Conservation (phyloP, 2,113 vertebrate genomes). For the Bubo blakistoni region DNA sequence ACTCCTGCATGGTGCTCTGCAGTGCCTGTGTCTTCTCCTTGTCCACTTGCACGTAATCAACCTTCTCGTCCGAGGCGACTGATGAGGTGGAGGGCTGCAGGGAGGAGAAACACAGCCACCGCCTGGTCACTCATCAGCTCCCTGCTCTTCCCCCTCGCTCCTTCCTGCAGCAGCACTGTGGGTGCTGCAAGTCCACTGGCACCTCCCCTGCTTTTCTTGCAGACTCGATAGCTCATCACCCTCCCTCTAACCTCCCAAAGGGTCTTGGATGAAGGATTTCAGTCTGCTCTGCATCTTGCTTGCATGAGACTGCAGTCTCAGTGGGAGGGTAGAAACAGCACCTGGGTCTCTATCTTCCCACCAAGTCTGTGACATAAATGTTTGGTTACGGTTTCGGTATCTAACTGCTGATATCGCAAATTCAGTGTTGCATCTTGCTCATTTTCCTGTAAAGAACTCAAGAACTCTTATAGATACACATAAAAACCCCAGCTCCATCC, state of each 20-base stretch:
- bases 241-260: background rate
- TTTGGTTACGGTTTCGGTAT: background rate
- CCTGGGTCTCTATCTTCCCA: background rate
- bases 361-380: background rate
- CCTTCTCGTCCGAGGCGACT: constrained; percentile 93
- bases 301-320: background rate
- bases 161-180: rapidly evolving
- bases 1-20: constrained; percentile 99
- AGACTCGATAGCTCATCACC: background rate
- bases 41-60: constrained; percentile 97
- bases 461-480: background rate
- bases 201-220: background rate
- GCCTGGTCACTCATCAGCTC: background rate
- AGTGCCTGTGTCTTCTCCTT: constrained; percentile 97
- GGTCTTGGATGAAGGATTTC: background rate
- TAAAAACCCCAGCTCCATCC: background rate
- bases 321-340: background rate
- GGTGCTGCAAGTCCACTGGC: too few species aligned
- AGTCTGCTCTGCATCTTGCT: background rate
- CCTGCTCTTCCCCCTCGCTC: background rate
- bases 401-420: background rate
- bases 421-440: background rate
- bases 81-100: constrained; percentile 94
- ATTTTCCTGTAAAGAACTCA: background rate
- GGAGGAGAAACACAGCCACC: background rate